phyloP scores from a whole-genome alignment of 2,888 invertebrate genomes.

The Ceramica pisi region DNA sequence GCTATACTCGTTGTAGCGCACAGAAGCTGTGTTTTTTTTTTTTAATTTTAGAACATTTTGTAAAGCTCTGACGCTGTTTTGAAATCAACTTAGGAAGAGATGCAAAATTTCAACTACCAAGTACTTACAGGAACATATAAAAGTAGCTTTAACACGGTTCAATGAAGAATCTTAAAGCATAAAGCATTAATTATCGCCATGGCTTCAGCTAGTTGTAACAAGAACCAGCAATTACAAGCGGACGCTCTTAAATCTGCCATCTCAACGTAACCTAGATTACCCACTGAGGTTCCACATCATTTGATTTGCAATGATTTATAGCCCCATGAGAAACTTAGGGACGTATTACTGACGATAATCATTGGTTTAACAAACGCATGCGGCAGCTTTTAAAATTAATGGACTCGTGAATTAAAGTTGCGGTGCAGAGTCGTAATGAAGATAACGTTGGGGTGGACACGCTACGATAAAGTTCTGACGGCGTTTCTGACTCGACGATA shows the following conservation, averaged over 20 bases:
- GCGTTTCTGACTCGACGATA: conserved; percentile 84
- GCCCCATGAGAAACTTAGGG: conserved; percentile 75
- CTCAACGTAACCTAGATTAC: conserved; percentile 73
- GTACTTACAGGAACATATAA: background rate
- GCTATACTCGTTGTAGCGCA: too few relatives aligned
- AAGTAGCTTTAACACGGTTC: conserved; percentile 19
- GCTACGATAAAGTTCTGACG: conserved; percentile 86
- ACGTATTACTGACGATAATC: conserved; percentile 83
- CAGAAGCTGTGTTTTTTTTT: too few relatives aligned
- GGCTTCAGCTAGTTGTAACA: conserved; percentile 61
- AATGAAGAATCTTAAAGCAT: conserved; percentile 29
- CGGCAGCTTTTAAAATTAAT: conserved; percentile 88
- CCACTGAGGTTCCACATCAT: conserved; percentile 74
- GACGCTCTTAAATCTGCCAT: conserved; percentile 76
- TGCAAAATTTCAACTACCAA: background rate
- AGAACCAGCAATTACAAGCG: conserved; percentile 74
- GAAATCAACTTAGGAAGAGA: too few relatives aligned
- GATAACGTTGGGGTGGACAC: conserved; percentile 85
- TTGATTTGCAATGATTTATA: conserved; percentile 87
- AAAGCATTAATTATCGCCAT: conserved; percentile 56
- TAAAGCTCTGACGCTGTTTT: too few relatives aligned
- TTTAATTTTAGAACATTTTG: too few relatives aligned
- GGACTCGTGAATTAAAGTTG: conserved; percentile 87
- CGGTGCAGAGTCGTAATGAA: conserved; percentile 86
- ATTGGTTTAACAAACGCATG: conserved; percentile 83